These are phyloP conservation scores for Cyrtodaria siliqua DNA, from an alignment of 2,888 invertebrate genomes.

Conservation along the genomic window DNA sequence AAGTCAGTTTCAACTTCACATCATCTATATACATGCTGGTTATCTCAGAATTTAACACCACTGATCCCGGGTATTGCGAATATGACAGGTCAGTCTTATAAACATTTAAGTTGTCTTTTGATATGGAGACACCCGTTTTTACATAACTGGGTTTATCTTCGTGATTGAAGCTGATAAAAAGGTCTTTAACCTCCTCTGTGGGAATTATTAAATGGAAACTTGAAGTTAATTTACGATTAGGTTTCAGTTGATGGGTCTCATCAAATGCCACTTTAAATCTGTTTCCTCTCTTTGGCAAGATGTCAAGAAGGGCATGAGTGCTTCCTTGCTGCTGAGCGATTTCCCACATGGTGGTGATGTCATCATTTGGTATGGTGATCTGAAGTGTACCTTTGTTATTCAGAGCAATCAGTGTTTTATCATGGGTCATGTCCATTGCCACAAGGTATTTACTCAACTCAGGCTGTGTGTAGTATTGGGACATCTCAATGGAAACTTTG, in stretches of 20 bases:
- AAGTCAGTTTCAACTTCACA: constrained; percentile 50
- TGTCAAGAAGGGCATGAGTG: constrained; percentile 32
- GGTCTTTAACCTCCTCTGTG: constrained; percentile 48
- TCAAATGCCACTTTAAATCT: constrained; percentile 49
- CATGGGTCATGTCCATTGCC: constrained; percentile 44
- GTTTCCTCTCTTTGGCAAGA: constrained; percentile 44
- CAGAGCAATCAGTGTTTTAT: constrained; percentile 14
- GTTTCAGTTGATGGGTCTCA: constrained; percentile 33
- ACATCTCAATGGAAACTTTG: constrained; percentile 18
- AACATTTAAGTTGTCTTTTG: constrained; percentile 60
- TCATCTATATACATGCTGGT: constrained; percentile 58
- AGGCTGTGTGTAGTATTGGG: constrained; percentile 26
- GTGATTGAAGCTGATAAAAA: constrained; percentile 57
- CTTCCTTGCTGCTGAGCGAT: constrained; percentile 18
- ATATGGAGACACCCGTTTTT: constrained; percentile 44
- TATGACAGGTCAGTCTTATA: constrained; percentile 57
- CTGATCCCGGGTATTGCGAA: constrained; percentile 28
- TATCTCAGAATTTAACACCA: constrained; percentile 48
- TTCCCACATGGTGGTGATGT: constrained; percentile 45
- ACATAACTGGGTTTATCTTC: constrained; percentile 60
- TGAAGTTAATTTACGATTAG: constrained; percentile 38
- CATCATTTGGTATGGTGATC: constrained; percentile 48
- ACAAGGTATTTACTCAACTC: constrained; percentile 18
- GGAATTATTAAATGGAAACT: constrained; percentile 64
- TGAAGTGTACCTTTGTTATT: constrained; percentile 40